phyloP scores from a whole-genome alignment of 2,797 vertebrate species.

The Tiaroga cobitis region DNA sequence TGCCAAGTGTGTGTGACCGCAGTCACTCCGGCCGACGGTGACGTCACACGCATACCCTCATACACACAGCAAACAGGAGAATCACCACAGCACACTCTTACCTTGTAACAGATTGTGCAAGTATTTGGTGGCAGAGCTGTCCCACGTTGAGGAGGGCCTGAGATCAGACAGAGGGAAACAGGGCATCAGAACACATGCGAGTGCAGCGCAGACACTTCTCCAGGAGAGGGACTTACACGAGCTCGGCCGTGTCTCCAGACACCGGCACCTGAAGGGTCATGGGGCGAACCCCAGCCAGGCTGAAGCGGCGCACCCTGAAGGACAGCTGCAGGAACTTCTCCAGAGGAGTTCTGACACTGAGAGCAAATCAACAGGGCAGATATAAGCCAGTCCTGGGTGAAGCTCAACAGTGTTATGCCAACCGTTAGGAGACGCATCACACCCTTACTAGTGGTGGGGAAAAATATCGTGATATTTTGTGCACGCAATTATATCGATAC shows the following conservation, averaged over 20 bases:
- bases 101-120: constrained; percentile 86
- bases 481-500: too few species aligned
- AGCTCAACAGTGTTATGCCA: too few species aligned
- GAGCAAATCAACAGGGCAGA: not conserved
- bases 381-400: not conserved
- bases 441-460: too few species aligned
- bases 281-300: constrained; percentile 81
- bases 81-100: constrained; percentile 60
- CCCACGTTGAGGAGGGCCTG: constrained; percentile 86
- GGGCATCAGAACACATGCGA: not conserved
- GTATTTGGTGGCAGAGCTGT: constrained; percentile 84
- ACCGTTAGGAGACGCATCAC: too few species aligned
- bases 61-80: too few species aligned
- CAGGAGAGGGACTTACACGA: constrained; percentile 78
- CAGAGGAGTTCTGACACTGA: constrained; percentile 79
- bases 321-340: constrained; percentile 84
- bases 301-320: constrained; percentile 83
- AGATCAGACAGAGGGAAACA: constrained; percentile 29
- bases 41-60: too few species aligned
- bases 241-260: constrained; percentile 73
- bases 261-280: constrained; percentile 80
- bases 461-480: too few species aligned
- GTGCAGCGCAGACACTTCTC: not conserved
- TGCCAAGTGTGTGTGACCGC: too few species aligned
- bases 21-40: too few species aligned